Percentiles rank a stretch among this genome's conserved stretches.
These are phyloP conservation scores for Myrmecobius fasciatus DNA, from an alignment of 2,113 vertebrate genomes.

Conservation along the genomic window DNA sequence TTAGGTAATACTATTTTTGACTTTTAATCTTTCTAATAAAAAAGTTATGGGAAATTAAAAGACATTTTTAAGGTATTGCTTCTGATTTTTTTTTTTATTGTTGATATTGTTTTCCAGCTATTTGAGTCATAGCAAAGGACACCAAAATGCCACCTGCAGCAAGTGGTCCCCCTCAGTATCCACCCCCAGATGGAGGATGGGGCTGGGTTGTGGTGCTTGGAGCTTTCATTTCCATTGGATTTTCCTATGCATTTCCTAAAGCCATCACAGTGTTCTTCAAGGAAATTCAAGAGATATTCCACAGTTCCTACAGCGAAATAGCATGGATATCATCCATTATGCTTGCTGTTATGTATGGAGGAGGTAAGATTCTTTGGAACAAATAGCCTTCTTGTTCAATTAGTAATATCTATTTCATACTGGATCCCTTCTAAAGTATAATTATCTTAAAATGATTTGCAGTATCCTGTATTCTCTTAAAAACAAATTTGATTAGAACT, in stretches of 20 bases:
- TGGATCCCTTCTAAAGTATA: background rate
- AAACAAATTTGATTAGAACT: constrained; percentile 8
- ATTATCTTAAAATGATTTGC: background rate
- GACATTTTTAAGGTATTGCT: constrained; percentile 41
- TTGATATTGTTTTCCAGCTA: constrained; percentile 63
- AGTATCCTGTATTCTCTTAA: constrained; percentile 19
- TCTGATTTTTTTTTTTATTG: constrained; percentile 53
- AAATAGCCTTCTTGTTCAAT: constrained; percentile 10
- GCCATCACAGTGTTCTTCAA: constrained; percentile 98
- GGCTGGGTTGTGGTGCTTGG: constrained; percentile 95
- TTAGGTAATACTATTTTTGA: constrained; percentile 35
- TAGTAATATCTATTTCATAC: background rate
- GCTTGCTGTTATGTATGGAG: constrained; percentile 98
- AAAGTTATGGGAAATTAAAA: constrained; percentile 9
- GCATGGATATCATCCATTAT: constrained; percentile 99
- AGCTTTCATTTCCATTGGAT: constrained; percentile 96
- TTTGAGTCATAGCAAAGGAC: constrained; percentile 65
- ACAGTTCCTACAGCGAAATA: constrained; percentile 91
- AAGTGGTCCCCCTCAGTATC: constrained; percentile 57
- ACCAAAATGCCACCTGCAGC: constrained; percentile 87
- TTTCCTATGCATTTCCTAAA: constrained; percentile 98
- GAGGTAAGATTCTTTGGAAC: constrained; percentile 87
- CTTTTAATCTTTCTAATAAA: background rate
- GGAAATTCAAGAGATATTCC: constrained; percentile 95
- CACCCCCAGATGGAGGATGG: constrained; percentile 97